These are phyloP conservation scores for Limnothrissa miodon DNA, from an alignment of 2,113 vertebrate species.

Conservation along the genomic window DNA sequence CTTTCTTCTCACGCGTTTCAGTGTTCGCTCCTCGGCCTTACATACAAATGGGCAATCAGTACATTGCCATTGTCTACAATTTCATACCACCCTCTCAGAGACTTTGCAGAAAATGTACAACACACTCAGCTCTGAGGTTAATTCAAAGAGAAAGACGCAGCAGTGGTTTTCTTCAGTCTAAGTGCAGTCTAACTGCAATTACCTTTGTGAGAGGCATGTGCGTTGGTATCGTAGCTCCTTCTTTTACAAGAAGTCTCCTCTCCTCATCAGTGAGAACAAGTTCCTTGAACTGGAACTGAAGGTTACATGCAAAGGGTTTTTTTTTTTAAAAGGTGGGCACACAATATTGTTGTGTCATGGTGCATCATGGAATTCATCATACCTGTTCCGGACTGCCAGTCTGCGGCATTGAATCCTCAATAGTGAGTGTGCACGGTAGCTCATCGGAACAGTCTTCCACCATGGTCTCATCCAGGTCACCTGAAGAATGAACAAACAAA, in stretches of 20 bases:
- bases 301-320: not conserved
- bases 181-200: no score
- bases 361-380: slow-evolving; percentile 16
- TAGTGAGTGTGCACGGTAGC: slow-evolving; percentile 68
- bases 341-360: not conserved
- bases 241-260: slow-evolving; percentile 79
- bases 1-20: slow-evolving; percentile 84
- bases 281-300: slow-evolving; percentile 69
- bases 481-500: slow-evolving; percentile 45
- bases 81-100: not conserved
- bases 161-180: no score
- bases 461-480: slow-evolving; percentile 68
- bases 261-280: slow-evolving; percentile 84
- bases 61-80: not conserved
- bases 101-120: no score
- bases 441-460: slow-evolving; percentile 58
- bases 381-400: slow-evolving; percentile 53
- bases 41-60: not conserved
- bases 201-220: slow-evolving; percentile 86
- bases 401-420: slow-evolving; percentile 59
- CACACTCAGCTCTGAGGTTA: no score
- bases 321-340: not conserved
- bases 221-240: slow-evolving; percentile 75
- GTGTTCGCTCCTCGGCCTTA: slow-evolving; percentile 81
- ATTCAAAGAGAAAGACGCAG: no score